Conservation (phyloP, 2,888 invertebrate genomes). For the Leptura quadrifasciata region DNA sequence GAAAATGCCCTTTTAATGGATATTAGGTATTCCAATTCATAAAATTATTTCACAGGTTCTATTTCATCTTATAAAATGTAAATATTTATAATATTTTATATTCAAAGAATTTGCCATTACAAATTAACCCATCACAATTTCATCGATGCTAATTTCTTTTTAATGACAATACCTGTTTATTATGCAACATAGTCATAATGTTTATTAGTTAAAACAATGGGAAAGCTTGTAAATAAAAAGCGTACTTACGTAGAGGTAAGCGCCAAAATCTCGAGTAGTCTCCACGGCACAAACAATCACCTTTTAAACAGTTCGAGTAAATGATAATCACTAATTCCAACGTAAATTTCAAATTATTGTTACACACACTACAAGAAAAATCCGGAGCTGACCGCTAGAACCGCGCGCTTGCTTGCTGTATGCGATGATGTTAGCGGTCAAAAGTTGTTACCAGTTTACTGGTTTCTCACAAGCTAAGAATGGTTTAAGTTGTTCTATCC, state of each 20-base stretch:
- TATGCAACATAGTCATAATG: neutral
- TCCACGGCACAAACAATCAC: neutral
- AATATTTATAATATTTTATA: too few relatives aligned
- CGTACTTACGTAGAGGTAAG: neutral
- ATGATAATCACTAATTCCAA: neutral
- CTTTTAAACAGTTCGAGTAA: neutral
- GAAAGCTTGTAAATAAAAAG: neutral
- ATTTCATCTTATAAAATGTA: too few relatives aligned
- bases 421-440: slow-evolving; percentile 19
- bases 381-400: neutral
- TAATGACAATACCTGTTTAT: neutral
- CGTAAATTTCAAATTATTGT: neutral
- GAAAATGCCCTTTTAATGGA: too few relatives aligned
- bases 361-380: slow-evolving; percentile 23
- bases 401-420: slow-evolving; percentile 12
- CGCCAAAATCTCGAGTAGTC: neutral
- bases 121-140: too few relatives aligned
- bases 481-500: slow-evolving; percentile 15
- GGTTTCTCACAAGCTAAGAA: slow-evolving; percentile 30
- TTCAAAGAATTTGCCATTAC: too few relatives aligned
- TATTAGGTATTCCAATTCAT: too few relatives aligned
- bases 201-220: neutral
- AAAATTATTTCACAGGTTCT: too few relatives aligned
- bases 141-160: too few relatives aligned
- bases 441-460: slow-evolving; percentile 15